Base-by-base conservation (phyloP, 2,113 vertebrate species). In the Laticauda colubrina region DNA sequence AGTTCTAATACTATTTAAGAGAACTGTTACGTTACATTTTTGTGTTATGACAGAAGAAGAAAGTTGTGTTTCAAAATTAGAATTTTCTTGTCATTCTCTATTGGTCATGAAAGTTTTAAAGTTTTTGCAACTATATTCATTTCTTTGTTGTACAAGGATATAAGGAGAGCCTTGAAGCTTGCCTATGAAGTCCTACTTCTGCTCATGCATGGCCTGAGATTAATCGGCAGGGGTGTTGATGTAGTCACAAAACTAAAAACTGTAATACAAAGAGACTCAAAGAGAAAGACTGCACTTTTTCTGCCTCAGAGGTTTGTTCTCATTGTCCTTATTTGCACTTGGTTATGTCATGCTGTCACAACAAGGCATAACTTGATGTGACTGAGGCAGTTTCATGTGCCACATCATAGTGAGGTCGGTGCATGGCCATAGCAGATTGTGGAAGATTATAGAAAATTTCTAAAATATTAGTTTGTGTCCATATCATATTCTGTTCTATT, bases 341-440 rank as follows among this genome's bases (percentile, higher is more conserved):
- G 96, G 96, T 95, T 95, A 95, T 97, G 96, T 97, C 97, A 96
- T 93, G 92, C 95, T 93, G 26, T 48, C 94, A 88, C 94, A 94
- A 93, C 91, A 4, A 91, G 95, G 95, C 88, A 89, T 96, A 97
- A 96, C 95, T 87, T 24, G 95, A 97, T 97, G 96, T 96, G 96
- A 96, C 96, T 97, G 96, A 94, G 96, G 95, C 95, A 95, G 94
- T 94, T 96, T 96, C 96, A 89, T 95, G 96, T 96, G 96, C 96
- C 95, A 95, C 95, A 96, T 96, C 95, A 89, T 92, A 45, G 93
- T 5, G 93, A 94, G 96, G 95, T 95, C 95, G 92, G 94, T 95
- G 89, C 57, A 96, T 94, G 93, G 81, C 14, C n/a, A 88, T 93
- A 94, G 89, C 48, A 95, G 91, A 0, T 94, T 0, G 0, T 3